A percentile compares a stretch with the other conserved stretches of the same genome.
Conservation (phyloP, 2,113 vertebrate genomes). For the Leptodactylus fuscus region DNA sequence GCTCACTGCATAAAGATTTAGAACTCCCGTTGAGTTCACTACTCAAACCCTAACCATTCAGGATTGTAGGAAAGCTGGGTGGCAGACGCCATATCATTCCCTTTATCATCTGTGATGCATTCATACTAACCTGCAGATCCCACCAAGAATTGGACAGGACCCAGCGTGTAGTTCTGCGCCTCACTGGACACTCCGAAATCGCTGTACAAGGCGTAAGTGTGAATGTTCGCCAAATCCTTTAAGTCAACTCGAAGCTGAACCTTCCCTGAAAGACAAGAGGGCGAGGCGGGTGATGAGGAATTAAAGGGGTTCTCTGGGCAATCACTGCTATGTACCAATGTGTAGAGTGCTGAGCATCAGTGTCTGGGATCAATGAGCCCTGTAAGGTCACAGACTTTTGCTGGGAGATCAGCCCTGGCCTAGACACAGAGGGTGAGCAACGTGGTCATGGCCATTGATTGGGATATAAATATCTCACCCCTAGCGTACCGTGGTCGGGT, state of each 20-base stretch:
- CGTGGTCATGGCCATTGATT: no score
- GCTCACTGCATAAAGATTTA: no score
- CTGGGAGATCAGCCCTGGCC: no score
- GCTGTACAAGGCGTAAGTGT: not conserved
- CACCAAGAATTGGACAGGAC: not conserved
- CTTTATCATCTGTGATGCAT: not conserved
- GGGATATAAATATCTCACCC: no score
- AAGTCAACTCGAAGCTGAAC: conserved; percentile 47
- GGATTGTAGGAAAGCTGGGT: not conserved
- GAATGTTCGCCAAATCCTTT: conserved; percentile 2
- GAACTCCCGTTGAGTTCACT: no score
- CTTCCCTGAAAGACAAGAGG: not conserved
- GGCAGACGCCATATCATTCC: not conserved
- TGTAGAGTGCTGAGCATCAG: no score
- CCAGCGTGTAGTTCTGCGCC: conserved; percentile 26
- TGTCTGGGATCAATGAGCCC: no score
- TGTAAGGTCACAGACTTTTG: no score
- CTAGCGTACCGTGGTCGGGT: no score
- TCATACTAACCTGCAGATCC: not conserved
- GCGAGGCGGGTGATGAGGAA: no score
- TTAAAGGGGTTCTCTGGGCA: not conserved
- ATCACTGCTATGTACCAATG: no score
- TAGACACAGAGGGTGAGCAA: no score
- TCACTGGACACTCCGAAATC: conserved; percentile 21
- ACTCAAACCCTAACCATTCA: not conserved